A percentile compares a stretch with the other conserved stretches of the same genome.
These are phyloP conservation scores for Meiosimyza decipiens DNA, from an alignment of 2,888 invertebrate species.

Conservation along the genomic window DNA sequence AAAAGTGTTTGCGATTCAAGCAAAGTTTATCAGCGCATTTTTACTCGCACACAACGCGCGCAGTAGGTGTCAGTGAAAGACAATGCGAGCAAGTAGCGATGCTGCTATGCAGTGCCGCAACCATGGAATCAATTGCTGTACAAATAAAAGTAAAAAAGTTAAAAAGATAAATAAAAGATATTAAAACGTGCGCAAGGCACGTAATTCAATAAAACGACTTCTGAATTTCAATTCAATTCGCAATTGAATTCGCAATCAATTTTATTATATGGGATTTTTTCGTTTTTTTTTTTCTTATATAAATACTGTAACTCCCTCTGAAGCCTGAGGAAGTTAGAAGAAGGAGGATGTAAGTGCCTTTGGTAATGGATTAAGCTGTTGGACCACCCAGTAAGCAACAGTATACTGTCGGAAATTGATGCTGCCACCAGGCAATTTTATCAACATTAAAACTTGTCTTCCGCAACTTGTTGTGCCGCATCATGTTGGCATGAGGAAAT, in stretches of 20 bases:
- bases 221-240: slow-evolving; percentile 45
- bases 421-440: slow-evolving; percentile 9
- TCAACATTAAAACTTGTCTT: slow-evolving; percentile 5
- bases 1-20: no score
- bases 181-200: slow-evolving; percentile 50
- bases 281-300: neutral
- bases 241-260: slow-evolving; percentile 30
- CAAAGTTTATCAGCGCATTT: no score
- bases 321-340: no score
- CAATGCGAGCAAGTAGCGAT: neutral
- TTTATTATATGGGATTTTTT: slow-evolving; percentile 4
- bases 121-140: neutral
- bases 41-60: no score
- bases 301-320: neutral
- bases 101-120: neutral
- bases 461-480: neutral
- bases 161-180: slow-evolving; percentile 36
- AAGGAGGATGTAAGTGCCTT: no score
- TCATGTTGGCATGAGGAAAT: neutral
- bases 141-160: neutral
- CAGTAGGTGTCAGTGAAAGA: neutral
- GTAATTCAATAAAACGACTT: slow-evolving; percentile 53
- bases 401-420: neutral
- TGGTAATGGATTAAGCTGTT: no score
- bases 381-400: neutral